Evolutionary conservation across 2,888 invertebrate species (phyloP), one percentile per base, ranked within the genome.

Genomic region (Mylabris sibirica): DNA sequence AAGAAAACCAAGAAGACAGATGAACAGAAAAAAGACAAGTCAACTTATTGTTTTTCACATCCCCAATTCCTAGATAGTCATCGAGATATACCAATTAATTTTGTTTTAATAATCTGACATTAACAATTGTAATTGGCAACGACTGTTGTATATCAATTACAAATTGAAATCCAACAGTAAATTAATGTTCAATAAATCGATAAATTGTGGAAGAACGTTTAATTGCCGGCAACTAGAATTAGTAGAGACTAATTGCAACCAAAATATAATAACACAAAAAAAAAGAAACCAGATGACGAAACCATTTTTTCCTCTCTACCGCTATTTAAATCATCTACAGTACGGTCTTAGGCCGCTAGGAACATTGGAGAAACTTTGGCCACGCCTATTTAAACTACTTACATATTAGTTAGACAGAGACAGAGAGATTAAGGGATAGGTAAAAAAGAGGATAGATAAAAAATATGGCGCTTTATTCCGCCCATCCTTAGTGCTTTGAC

Each of bases 61-160:
- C 8, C 11, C 35, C 3, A 12, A 12, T 38, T 35, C 35, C 41
- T 3, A 41, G 1, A 41, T 0, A 41, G 14, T 41, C 41, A 14
- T 4, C 5, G n/a, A 30, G 44, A 17, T n/a, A 44, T 44, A 0
- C 44, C 17, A 44, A 44, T 44, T 44, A 44, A 44, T 17, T 44
- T 17, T 8, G 44, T n/a, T 44, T 44, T 44, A 44, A n/a, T 44
- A 44, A 44, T 44, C 17, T n/a, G 12, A 44, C 17, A 44, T 44
- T 44, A 57, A 26, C 24, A 57, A n/a, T 57, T n/a, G 26, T 57
- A 57, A 57, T 57, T 57, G 5, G 6, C 24, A 6, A 14, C 26
- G 57, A 14, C n/a, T 57, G 57, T 57, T 24, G 14, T 57, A 11
- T 53, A 57, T 57, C 57, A 57, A 57, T 57, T 57, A 57, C 57